Base-by-base conservation (phyloP, 2,797 vertebrate species). In the Discoglossus pictus region DNA sequence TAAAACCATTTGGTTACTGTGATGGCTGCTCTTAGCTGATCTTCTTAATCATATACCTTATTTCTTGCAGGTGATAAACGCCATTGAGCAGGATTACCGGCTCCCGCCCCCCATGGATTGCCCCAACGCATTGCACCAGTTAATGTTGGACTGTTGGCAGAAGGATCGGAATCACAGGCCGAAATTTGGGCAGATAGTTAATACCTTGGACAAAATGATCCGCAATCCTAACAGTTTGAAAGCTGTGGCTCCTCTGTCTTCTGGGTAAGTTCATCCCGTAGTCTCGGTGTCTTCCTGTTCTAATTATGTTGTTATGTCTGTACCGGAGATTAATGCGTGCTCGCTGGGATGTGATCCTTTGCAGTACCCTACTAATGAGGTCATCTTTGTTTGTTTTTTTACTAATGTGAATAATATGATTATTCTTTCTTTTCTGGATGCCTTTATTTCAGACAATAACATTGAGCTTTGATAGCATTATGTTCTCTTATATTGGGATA, bases 171-270 rank as follows among this genome's bases (percentile, higher is more conserved):
- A 99, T 85, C 98, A 98, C 83, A 82, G 96, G 75, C 97, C 97
- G 75, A 99, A 98, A 76, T 99, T 94, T 65, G 95, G 94, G 63
- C 97, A 98, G 82, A 98, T 98, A 35, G 96, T 99, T 85, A 98
- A 97, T 89, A 98, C 96, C 43, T 87, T 99, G 15, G 97, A 99
- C 87, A 99, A 99, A 87, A 97, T 98, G 97, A 99, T 99, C 84
- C 92, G 97, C 72, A 99, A 98, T 64, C 97, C 97, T 6, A 99
- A 97, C 87, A 96, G 90, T 72, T 86, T 99, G 79, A 99, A 99
- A 89, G 94, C 96, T 81, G 93, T 96, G 92, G 98, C 97, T 10
- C 96, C 97, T 4, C 85, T 98, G 23, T 96, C 95, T 47, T 98
- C 97, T 40, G 96, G 97, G 97, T 98, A 83, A 23, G 85, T 40